Evolutionary conservation across 2,888 invertebrate species (phyloP), one percentile per base, ranked within the genome.

Genomic region (Eupithecia abbreviata): DNA sequence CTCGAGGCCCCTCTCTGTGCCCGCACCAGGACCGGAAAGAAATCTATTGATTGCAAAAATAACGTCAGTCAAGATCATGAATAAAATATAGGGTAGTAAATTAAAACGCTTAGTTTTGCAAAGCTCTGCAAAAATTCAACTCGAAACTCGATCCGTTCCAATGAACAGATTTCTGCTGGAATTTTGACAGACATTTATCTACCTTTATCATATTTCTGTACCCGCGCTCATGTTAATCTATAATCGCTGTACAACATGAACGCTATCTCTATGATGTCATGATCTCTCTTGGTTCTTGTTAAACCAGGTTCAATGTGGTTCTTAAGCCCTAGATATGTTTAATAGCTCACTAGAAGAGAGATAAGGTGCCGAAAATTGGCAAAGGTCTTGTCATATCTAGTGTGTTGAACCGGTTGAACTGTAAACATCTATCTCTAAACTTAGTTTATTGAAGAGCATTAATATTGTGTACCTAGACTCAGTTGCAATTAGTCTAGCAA

Each of bases 361-460:
- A 73, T 30, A 15, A 18, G 55, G 43, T 30, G 15, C 71, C 67
- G 15, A 68, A 72, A 45, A 75, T 68, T 58, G 55, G 13, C 72
- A 72, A 75, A 72, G 75, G 75, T 75, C 58, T 72, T 10, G 13
- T 58, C 12, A 30, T 75, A 75, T 75, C 75, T 62, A 10, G 42
- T 45, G 65, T 69, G 7, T 69, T 65, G 68, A 72, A 72, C 72
- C 65, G 4, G 12, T 62, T 62, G 62, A 62, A 62, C 62, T 62
- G 62, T 30, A 62, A 62, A 62, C 30, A 62, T 62, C 62, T 62
- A 62, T 62, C 10, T 62, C 4, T 10, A 30, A 30, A 62, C 30
- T 62, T 62, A 30, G 12, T 62, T 30, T 30, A 58, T 62, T 62
- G 12, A 30, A 30, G 10, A 30, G 10, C 4, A 62, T 62, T 62